Base-by-base conservation (phyloP, 2,113 vertebrate species). In the Dicrurus megarhynchus region DNA sequence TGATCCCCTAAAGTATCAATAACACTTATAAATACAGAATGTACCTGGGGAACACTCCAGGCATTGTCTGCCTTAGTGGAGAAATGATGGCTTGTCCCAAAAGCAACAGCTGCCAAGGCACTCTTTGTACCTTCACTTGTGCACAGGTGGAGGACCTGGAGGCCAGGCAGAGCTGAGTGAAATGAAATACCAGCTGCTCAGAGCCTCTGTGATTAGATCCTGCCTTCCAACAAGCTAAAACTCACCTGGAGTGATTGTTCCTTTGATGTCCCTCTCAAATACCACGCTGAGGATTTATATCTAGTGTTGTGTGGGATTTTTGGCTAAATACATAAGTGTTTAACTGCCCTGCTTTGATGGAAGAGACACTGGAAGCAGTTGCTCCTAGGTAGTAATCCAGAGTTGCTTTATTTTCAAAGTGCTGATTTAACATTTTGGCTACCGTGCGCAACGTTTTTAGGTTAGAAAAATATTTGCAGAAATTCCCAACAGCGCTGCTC, bases 101-200 rank as follows among this genome's bases (percentile, higher is more conserved):
- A 93, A 76, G 13, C 16, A 79, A 32, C 11, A 39, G 33, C 49
- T 88, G n/a, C 46, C 50, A 79, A 79, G 77, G 19, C 56, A 5
- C 2, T 47, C 14, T 80, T 78, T 59, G 56, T n/a, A 22, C 18
- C 35, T 59, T 15, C 2, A 1, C n/a, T 52, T 1, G 1, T 1
- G 1, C 22, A 15, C 39, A 35, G 33, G 37, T 77, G 61, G 57
- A 67, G 56, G 73, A 41, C 6, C 17, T 46, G 56, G 61, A 55
- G 70, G 33, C 61, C 44, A 42, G 69, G 74, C 23, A 78, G 91
- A 59, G 41, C 30, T 47, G 59, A 30, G 7, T 30, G 47, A 73
- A 76, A 65, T 13, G 61, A 71, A 74, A 79, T 18, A 49, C 5
- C 57, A 73, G 74, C 61, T 93, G 41, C 61, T 46, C 32, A 17